A percentile compares a stretch with the other conserved stretches of the same genome.
Evolutionary conservation across 2,113 vertebrate genomes (phyloP).

Genomic region (Guaruba guarouba): DNA sequence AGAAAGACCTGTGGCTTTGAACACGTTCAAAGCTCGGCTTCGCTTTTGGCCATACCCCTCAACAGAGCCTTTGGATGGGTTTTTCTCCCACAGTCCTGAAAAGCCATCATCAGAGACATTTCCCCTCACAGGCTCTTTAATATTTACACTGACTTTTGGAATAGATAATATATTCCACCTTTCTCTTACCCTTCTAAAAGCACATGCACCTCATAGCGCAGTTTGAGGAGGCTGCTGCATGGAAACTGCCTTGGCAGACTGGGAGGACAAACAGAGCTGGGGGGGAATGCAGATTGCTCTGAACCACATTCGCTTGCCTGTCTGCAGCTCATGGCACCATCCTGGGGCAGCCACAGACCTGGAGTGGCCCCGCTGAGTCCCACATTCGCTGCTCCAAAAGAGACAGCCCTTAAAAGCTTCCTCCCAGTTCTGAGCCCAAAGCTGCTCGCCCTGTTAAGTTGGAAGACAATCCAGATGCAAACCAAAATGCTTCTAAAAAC

Average conservation of each 20-base stretch:
- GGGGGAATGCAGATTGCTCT: not conserved
- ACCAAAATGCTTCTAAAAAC: not conserved
- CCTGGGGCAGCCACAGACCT: not conserved
- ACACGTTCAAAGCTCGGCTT: not conserved
- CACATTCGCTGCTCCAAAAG: not conserved
- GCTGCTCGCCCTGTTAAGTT: not conserved
- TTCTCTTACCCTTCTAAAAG: not conserved
- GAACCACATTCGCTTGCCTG: rapidly evolving
- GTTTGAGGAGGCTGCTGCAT: not conserved
- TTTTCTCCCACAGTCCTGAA: slow-evolving; percentile 21
- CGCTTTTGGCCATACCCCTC: slow-evolving; percentile 27
- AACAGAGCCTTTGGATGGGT: not conserved
- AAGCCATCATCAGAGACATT: slow-evolving; percentile 23
- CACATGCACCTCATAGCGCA: not conserved
- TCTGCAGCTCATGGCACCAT: not conserved
- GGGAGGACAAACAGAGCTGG: not conserved
- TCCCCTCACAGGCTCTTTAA: slow-evolving; percentile 5
- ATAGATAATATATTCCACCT: slow-evolving; percentile 32
- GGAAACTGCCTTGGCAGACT: not conserved
- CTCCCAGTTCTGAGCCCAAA: not conserved
- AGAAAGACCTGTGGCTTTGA: slow-evolving; percentile 16
- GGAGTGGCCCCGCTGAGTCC: not conserved
- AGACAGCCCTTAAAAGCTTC: not conserved
- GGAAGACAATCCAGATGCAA: not conserved
- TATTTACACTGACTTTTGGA: slow-evolving; percentile 34